Evolutionary conservation across 2,797 vertebrate genomes (phyloP).

Genomic region (Gastrophryne carolinensis): DNA sequence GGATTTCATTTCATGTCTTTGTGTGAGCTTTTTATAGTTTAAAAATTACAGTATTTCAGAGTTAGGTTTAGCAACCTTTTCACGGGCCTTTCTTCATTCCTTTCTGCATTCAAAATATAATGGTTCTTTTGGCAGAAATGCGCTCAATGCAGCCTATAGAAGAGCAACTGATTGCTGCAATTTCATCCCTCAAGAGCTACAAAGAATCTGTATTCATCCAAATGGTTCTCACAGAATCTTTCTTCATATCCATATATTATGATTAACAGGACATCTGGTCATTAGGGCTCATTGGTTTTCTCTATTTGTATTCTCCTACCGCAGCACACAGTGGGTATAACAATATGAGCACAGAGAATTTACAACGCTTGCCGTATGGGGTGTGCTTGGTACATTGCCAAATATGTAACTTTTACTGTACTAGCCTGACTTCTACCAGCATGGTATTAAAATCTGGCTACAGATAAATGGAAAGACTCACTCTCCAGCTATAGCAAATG

Average conservation of each 20-base stretch:
- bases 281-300: slow-evolving; percentile 7
- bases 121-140: neutral
- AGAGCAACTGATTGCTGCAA: neutral
- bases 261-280: neutral
- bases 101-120: neutral
- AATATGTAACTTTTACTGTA: neutral
- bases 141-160: neutral
- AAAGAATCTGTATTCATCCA: neutral
- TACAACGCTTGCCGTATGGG: neutral
- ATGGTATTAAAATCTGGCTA: neutral
- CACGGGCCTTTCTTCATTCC: neutral
- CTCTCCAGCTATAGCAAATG: too few relatives aligned
- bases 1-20: too few relatives aligned
- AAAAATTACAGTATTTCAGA: neutral
- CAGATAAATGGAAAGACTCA: too few relatives aligned
- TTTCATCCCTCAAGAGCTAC: neutral
- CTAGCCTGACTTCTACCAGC: neutral
- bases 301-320: neutral
- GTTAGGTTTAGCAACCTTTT: neutral
- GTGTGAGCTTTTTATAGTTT: too few relatives aligned
- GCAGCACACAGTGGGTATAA: neutral
- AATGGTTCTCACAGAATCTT: neutral
- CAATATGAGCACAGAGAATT: neutral
- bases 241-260: neutral
- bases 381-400: neutral